phyloP scores from a whole-genome alignment of 1,140 invertebrate species.

The Drosophila pandora region DNA sequence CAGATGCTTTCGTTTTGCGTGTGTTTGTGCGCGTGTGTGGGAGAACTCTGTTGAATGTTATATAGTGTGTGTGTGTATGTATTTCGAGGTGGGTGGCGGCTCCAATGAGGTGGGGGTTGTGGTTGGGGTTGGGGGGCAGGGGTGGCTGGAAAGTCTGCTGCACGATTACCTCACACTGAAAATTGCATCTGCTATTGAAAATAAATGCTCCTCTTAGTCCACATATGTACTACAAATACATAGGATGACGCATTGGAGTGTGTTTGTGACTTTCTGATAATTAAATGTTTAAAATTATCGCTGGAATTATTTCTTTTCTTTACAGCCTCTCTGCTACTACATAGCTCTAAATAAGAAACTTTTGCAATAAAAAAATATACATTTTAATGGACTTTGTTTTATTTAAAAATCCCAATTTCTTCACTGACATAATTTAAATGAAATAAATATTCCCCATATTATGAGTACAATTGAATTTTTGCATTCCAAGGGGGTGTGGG shows the following conservation, averaged over 20 bases:
- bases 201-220: constrained; percentile 15
- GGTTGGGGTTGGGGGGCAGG: background rate
- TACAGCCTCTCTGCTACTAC: constrained; percentile 12
- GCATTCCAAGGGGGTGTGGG: background rate
- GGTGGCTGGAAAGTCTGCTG: constrained; percentile 41
- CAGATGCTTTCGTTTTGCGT: constrained; percentile 70
- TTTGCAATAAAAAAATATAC: too few species aligned
- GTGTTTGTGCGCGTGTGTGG: constrained; percentile 69
- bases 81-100: background rate
- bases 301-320: constrained; percentile 47
- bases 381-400: too few species aligned
- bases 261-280: constrained; percentile 63
- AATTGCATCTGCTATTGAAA: constrained; percentile 57
- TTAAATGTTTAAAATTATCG: constrained; percentile 50
- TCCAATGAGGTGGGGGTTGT: background rate
- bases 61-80: constrained; percentile 8
- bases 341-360: constrained; percentile 4
- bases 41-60: constrained; percentile 28
- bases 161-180: constrained; percentile 72
- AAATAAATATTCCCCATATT: constrained; percentile 50
- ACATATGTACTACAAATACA: constrained; percentile 11
- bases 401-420: too few species aligned
- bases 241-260: constrained; percentile 8
- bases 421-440: too few species aligned
- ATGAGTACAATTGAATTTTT: background rate